Conservation (phyloP, 1,140 invertebrate genomes). For the Hirudo medicinalis region DNA sequence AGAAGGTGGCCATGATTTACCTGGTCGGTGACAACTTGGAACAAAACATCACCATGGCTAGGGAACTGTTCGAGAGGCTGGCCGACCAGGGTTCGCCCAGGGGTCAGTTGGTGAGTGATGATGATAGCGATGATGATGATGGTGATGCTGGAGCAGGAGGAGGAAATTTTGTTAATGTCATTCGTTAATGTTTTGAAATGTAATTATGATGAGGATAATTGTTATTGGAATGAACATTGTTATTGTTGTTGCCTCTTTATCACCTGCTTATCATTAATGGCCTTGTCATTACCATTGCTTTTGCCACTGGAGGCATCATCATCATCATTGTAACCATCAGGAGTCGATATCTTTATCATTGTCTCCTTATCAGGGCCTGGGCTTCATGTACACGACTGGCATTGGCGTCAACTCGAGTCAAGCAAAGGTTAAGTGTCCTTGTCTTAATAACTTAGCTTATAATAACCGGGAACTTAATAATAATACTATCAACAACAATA, state of each 20-base stretch:
- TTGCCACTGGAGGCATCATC: too few species aligned
- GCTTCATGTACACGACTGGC: slow-evolving; percentile 76
- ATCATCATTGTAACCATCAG: background rate
- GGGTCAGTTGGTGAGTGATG: slow-evolving; percentile 62
- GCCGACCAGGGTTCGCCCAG: slow-evolving; percentile 63
- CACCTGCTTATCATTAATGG: too few species aligned
- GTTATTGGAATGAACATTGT: too few species aligned
- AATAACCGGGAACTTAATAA: too few species aligned
- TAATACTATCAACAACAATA: background rate
- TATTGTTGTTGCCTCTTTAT: too few species aligned
- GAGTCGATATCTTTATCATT: too few species aligned
- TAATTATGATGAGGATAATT: too few species aligned
- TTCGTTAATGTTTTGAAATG: too few species aligned
- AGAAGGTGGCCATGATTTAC: slow-evolving; percentile 69
- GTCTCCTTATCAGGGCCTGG: slow-evolving; percentile 56
- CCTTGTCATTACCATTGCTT: background rate
- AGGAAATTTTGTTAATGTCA: too few species aligned
- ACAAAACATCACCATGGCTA: slow-evolving; percentile 62
- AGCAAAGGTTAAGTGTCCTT: slow-evolving; percentile 52
- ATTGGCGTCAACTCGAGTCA: slow-evolving; percentile 70
- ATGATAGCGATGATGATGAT: background rate
- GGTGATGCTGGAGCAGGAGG: too few species aligned
- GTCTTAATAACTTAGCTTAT: too few species aligned
- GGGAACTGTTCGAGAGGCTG: slow-evolving; percentile 60
- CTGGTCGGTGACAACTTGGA: slow-evolving; percentile 59